These are phyloP conservation scores for Enteromius mattozi DNA, from an alignment of 2,797 vertebrate genomes.

Conservation along the genomic window DNA sequence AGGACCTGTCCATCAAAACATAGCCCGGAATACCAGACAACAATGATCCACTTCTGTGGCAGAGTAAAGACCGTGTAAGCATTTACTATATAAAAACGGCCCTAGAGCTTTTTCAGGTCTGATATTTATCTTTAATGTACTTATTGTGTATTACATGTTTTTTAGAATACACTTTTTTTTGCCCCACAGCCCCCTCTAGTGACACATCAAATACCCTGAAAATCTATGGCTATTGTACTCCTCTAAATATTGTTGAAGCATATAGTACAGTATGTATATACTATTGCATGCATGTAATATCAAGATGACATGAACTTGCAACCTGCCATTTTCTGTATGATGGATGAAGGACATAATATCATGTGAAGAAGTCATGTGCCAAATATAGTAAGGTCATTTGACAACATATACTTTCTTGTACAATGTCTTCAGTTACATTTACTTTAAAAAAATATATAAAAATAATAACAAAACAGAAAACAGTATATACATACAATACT, in stretches of 20 bases:
- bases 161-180: neutral
- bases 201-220: neutral
- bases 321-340: neutral
- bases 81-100: neutral
- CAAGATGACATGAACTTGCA: neutral
- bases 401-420: neutral
- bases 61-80: neutral
- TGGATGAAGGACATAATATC: neutral
- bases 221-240: neutral
- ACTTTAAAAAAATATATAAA: neutral
- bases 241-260: neutral
- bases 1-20: conserved; percentile 13
- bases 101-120: neutral
- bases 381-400: neutral
- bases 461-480: neutral
- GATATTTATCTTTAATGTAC: neutral
- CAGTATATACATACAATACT: neutral
- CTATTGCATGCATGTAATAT: neutral
- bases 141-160: neutral
- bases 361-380: neutral
- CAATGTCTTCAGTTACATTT: neutral
- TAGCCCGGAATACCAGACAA: neutral
- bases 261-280: neutral
- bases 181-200: neutral
- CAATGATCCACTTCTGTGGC: neutral